Base-by-base conservation (phyloP, 35 echinoderm and acorn worm species). In the Heliocidaris erythrogramma region DNA sequence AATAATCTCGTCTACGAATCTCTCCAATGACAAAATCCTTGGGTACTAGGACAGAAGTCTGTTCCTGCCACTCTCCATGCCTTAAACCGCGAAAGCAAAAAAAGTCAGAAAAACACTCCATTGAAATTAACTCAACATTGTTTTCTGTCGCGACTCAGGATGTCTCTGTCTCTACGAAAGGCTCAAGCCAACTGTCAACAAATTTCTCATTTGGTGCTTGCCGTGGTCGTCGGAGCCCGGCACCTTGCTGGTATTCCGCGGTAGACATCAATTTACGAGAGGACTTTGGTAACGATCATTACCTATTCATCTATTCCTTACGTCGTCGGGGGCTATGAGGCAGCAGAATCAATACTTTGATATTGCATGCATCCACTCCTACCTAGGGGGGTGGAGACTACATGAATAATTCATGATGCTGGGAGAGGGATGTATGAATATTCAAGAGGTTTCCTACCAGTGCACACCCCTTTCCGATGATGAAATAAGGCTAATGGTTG, bases 361-460 rank as follows among this genome's bases (percentile, higher is more conserved):
- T 32, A 89, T 47, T 47, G 31, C 47, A 16, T 48, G 87, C 87
- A 89, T 13, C 32, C 32, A 89, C 7, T 47, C 5, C 87, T 48
- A n/a, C 87, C 87, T 48, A 32, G 87, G 16, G 87, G 87, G 87
- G 87, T 11, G 87, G 87, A 89, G 87, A 32, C 87, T 89, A 13
- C 87, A 89, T 89, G 87, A 89, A 89, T 89, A 48, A 89, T 89
- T 89, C 87, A 89, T 89, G 47, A 48, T 89, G 87, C 31, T 30
- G 21, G 13, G 18, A 89, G 31, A 89, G 47, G 47, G 47, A 32
- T 48, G 31, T 48, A 89, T 89, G 87, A n/a, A 89, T 89, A 89
- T 89, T 89, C 87, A 89, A 31, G 87, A 89, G 31, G 7, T 47
- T 13, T 42, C 14, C 47, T 47, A 32, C 11, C 87, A 89, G 12